Evolutionary conservation across 30 jellyfish, hydroid and myxozoan genomes (phyloP).

Genomic region (Aurelia coerulea): DNA sequence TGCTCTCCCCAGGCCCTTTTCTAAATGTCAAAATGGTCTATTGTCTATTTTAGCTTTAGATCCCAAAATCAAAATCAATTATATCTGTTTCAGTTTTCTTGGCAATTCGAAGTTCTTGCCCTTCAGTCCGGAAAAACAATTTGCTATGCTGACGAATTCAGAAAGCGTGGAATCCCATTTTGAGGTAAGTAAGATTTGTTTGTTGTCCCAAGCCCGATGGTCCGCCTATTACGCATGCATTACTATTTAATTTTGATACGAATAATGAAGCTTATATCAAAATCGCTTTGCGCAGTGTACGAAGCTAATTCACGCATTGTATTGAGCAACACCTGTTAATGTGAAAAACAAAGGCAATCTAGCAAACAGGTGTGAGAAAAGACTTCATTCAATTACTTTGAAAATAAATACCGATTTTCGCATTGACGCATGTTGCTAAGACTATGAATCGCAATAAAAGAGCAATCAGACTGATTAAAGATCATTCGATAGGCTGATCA

Average conservation of each 20-base stretch:
- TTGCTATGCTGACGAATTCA: too few species aligned
- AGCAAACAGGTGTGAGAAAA: constrained; percentile 53
- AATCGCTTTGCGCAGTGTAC: constrained; percentile 25
- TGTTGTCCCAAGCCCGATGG: too few species aligned
- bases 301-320: constrained; percentile 24
- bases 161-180: too few species aligned
- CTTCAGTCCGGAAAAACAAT: background rate
- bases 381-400: constrained; percentile 37
- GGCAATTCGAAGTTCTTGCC: background rate
- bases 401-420: constrained; percentile 41
- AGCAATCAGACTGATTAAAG: constrained; percentile 28
- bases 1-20: too few species aligned
- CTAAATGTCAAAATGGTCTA: too few species aligned
- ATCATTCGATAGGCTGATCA: constrained; percentile 36
- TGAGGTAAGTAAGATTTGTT: too few species aligned
- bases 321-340: constrained; percentile 54
- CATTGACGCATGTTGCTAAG: constrained; percentile 76
- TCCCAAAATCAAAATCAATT: too few species aligned
- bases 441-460: constrained; percentile 44
- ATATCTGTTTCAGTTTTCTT: background rate
- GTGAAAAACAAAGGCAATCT: constrained; percentile 27
- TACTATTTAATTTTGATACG: background rate
- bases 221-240: background rate
- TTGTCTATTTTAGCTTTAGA: too few species aligned
- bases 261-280: constrained; percentile 23